Evolutionary conservation across 2,797 vertebrate genomes (phyloP).

Genomic region (Alosa sapidissima): DNA sequence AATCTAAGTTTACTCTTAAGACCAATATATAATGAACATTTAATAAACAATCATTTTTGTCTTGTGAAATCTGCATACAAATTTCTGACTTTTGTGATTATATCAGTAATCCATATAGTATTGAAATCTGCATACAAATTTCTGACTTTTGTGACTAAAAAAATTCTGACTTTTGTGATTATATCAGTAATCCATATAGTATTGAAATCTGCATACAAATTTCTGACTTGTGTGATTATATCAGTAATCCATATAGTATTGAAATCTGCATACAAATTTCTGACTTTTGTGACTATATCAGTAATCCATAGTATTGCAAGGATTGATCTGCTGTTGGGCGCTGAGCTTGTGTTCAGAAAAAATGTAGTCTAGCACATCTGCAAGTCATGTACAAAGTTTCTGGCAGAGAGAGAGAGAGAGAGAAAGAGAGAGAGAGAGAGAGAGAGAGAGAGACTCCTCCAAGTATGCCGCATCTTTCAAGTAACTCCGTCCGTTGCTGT

Average conservation of each 20-base stretch:
- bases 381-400: constrained; percentile 14
- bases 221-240: not conserved
- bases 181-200: no score
- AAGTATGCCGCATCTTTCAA: not conserved
- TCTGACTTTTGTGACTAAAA: no score
- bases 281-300: no score
- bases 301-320: not conserved
- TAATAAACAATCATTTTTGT: not conserved
- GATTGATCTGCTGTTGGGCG: not conserved
- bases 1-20: not conserved
- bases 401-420: constrained; percentile 40
- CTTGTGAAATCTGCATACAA: not conserved
- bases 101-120: no score
- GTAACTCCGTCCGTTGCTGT: not conserved
- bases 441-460: not conserved
- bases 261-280: no score
- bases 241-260: no score
- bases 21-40: not conserved
- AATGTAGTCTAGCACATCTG: constrained; percentile 38
- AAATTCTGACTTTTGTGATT: no score
- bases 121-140: no score
- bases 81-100: not conserved
- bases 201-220: not conserved
- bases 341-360: not conserved
- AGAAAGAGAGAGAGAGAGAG: constrained; percentile 24